Evolutionary conservation across 1,140 invertebrate species (phyloP), one percentile per base, ranked within the genome.

Genomic region (Neodiprion lecontei): DNA sequence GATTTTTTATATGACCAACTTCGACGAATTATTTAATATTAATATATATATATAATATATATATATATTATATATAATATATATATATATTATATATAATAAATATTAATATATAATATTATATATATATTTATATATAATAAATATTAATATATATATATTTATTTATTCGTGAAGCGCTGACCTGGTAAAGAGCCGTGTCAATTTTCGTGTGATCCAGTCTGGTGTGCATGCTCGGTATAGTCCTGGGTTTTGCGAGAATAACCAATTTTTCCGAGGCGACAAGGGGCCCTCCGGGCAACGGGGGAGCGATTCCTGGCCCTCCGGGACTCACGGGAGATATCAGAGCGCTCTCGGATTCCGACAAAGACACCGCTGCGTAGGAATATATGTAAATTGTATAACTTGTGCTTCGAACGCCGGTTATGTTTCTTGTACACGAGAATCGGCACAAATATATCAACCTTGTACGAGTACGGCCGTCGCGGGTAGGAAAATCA

Each of bases 131-230:
- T 17, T 17, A 17, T 17, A 0, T 17, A 17, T 17, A 17, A 17
- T 17, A 17, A 17, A 17, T 17, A 17, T 17, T 17, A 17, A 17
- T 17, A 17, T 21, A 21, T 21, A 21, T 21, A 40, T 40, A 40
- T 40, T 40, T 21, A 21, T 21, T 21, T 40, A 40, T 40, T 40
- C 28, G 5, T 40, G 28, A 40, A 40, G 78, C 17, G 78, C 79
- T 17, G 73, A 76, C 1, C 73, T 90, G 86, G 74, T 90, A 90
- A n/a, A 90, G 79, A 5, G 89, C 86, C 48, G 89, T 89, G 70
- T 91, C 90, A 17, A 90, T 90, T 82, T 91, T 91, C 7, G 89
- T 88, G 69, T 89, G 90, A 81, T 90, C 90, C 75, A 91, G 81
- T 78, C 90, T 90, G 12, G 89, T 88, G 68, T 90, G 88, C 89